These are phyloP conservation scores for Acanthacorydalis orientalis DNA, from an alignment of 2,888 invertebrate species.

Conservation along the genomic window DNA sequence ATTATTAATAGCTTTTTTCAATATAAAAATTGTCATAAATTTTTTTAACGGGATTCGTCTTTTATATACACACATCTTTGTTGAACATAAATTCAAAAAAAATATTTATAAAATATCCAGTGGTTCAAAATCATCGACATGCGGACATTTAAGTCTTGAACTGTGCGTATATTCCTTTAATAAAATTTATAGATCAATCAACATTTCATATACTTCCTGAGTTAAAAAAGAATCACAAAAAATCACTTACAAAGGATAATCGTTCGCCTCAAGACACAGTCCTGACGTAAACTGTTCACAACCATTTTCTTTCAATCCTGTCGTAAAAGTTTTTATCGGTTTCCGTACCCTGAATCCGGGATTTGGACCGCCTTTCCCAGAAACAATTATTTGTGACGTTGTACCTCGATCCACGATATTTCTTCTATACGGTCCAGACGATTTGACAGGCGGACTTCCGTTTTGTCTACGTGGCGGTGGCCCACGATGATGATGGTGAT, in stretches of 20 bases:
- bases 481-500: background rate
- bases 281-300: constrained; percentile 56
- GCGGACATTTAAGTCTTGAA: no score
- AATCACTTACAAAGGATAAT: constrained; percentile 58
- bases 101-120: no score
- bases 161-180: no score
- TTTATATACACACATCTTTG: no score
- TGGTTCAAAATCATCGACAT: no score
- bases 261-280: constrained; percentile 51
- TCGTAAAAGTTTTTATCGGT: constrained; percentile 16
- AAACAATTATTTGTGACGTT: constrained; percentile 15
- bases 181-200: no score
- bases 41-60: no score
- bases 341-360: constrained; percentile 13
- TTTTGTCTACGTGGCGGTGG: background rate
- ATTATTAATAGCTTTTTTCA: no score
- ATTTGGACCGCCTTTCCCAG: constrained; percentile 19
- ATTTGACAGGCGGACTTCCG: background rate
- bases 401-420: constrained; percentile 7
- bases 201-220: no score
- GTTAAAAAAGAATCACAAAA: background rate
- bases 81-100: no score
- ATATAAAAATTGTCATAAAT: no score
- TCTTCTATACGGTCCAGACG: constrained; percentile 7
- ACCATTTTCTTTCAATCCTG: constrained; percentile 24